phyloP scores from a whole-genome alignment of 2,113 vertebrate species.

The Meles meles region DNA sequence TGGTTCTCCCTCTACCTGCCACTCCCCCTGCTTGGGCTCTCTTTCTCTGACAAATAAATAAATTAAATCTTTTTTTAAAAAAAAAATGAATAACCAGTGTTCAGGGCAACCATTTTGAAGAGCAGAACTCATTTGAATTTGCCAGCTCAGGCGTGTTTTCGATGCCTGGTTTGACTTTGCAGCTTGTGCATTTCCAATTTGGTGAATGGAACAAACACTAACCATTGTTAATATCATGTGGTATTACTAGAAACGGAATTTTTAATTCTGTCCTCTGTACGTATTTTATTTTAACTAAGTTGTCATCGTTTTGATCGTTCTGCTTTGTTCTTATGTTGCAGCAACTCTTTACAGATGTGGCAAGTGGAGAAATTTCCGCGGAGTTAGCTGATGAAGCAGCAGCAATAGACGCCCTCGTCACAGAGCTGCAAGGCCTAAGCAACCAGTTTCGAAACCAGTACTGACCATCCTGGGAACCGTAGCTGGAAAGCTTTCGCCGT shows the following conservation, averaged over 20 bases:
- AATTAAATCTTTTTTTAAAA: background rate
- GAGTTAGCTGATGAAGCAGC: conserved; percentile 86
- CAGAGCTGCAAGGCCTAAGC: conserved; percentile 88
- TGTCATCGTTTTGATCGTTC: conserved; percentile 30
- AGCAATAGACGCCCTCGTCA: conserved; percentile 84
- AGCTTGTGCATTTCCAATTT: background rate
- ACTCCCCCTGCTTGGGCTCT: background rate
- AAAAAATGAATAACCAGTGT: background rate
- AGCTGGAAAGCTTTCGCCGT: background rate
- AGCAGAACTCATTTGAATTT: background rate
- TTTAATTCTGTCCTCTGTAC: background rate
- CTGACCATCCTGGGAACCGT: conserved; percentile 56
- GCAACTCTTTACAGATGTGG: conserved; percentile 90
- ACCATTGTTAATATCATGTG: background rate
- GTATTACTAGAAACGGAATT: background rate
- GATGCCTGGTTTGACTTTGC: background rate
- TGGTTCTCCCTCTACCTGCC: background rate
- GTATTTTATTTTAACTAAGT: background rate
- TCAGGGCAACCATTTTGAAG: background rate
- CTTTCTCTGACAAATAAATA: background rate
- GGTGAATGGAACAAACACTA: background rate
- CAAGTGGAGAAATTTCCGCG: conserved; percentile 83
- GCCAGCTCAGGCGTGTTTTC: background rate
- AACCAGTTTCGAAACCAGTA: conserved; percentile 84
- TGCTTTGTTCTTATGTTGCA: conserved; percentile 74